Evolutionary conservation across 2,113 vertebrate genomes (phyloP).

Genomic region (Odocoileus hemionus): DNA sequence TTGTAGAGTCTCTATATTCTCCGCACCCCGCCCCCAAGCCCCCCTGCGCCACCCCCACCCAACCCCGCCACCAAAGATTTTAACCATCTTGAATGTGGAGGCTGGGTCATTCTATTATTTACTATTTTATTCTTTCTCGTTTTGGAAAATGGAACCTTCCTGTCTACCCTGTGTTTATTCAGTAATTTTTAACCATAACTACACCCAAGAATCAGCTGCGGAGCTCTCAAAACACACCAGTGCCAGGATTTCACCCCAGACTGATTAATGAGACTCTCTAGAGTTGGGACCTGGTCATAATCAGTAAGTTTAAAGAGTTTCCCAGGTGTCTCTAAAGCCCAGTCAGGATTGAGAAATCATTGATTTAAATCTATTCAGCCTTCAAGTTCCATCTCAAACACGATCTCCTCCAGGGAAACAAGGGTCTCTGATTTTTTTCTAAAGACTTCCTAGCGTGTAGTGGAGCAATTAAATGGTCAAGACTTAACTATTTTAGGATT

Average conservation of each 20-base stretch:
- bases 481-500: conserved; percentile 15
- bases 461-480: neutral
- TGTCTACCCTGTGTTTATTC: neutral
- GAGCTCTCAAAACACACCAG: neutral
- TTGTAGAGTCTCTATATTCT: neutral
- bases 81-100: neutral
- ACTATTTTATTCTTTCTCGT: neutral
- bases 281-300: neutral
- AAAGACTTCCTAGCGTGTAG: neutral
- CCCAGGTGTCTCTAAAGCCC: neutral
- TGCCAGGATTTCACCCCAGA: neutral
- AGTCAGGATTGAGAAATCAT: neutral
- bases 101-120: neutral
- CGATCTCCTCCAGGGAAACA: neutral
- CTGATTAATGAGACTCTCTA: neutral
- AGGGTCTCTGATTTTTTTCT: neutral
- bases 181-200: neutral
- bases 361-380: neutral
- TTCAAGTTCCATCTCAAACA: neutral
- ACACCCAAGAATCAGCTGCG: neutral
- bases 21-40: too few species aligned
- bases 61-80: neutral
- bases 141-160: neutral
- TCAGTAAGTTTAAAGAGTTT: neutral
- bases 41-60: too few species aligned